Percentiles rank a stretch among this genome's conserved stretches.
Conservation (phyloP, 2,797 vertebrate species). For the Eospalax fontanierii region DNA sequence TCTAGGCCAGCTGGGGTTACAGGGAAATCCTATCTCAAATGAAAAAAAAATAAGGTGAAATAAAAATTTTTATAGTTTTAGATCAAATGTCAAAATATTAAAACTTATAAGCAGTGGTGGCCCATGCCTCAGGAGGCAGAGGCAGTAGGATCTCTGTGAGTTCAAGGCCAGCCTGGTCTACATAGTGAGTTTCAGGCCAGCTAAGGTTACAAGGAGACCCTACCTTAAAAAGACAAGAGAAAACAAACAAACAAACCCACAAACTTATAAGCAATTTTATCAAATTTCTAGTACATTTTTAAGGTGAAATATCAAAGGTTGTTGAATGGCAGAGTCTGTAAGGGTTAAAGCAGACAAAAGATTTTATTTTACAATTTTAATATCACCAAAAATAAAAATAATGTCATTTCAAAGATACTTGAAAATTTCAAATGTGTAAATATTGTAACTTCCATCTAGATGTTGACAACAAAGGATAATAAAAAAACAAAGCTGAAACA, state of each 20-base stretch:
- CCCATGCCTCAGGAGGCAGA: neutral
- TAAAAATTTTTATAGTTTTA: neutral
- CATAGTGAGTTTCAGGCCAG: neutral
- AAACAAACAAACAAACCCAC: neutral
- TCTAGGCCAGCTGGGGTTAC: no score
- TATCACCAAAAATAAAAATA: slow-evolving; percentile 51
- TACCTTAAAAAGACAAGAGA: neutral
- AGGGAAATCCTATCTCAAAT: no score
- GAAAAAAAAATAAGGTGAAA: neutral
- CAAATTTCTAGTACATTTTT: slow-evolving; percentile 45
- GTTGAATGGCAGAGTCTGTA: neutral
- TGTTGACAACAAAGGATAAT: slow-evolving; percentile 47
- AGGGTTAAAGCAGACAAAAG: neutral
- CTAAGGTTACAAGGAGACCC: neutral
- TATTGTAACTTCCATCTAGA: neutral
- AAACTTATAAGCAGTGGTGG: neutral
- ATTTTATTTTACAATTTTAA: slow-evolving; percentile 61
- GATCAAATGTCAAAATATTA: neutral
- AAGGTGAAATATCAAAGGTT: slow-evolving; percentile 57
- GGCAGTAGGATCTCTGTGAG: neutral
- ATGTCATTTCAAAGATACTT: neutral
- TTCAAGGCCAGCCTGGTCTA: neutral
- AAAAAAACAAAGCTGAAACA: slow-evolving; percentile 28
- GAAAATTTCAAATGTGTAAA: neutral
- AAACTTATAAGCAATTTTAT: slow-evolving; percentile 54